Base-by-base conservation (phyloP, 2,113 vertebrate genomes). In the Cynocephalus volans region DNA sequence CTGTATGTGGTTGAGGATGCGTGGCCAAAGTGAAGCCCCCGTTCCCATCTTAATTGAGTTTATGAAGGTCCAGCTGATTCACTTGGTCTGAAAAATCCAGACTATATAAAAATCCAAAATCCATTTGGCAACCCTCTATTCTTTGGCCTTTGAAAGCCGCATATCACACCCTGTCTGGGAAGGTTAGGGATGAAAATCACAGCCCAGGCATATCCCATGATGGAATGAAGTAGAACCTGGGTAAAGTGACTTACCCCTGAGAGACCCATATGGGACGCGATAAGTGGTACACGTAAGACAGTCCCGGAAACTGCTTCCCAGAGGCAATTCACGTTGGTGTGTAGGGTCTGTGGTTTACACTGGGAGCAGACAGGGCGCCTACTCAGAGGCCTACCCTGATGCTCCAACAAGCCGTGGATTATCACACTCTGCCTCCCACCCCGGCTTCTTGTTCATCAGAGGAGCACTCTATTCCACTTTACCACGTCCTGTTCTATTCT, bases 11-110 rank as follows among this genome's bases (percentile, higher is more conserved):
- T 90, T 96, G 50, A 36, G 92, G 84, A 28, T 31, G 21, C 36
- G 77, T 11, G 86, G 95, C 86, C 96, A 81, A 45, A 67, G 58
- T 11, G 36, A 75, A 95, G 81, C 81, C 96, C 95, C 93, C 10
- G 0, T 90, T 76, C 90, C 69, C n/a, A 33, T 70, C 77, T 58
- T 50, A 54, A 88, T 0, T 80, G 87, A 95, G 95, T 82, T 79
- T 75, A 48, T 9, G 26, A 31, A 33, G 67, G 87, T 26, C 80
- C 69, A 64, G 17, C 54, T 12, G 88, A 93, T 84, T 84, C 41
- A 80, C 62, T 60, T 54, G 65, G 50, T 95, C 52, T 94, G 92
- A 79, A 92, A 96, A 95, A 31, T 72, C 80, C 58, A 96, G 82
- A 58, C 19, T 54, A 15, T 45, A 0, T 14, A 36, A 28, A 81